These are phyloP conservation scores for Zosterops hypoxanthus DNA, from an alignment of 2,113 vertebrate species.

Conservation along the genomic window DNA sequence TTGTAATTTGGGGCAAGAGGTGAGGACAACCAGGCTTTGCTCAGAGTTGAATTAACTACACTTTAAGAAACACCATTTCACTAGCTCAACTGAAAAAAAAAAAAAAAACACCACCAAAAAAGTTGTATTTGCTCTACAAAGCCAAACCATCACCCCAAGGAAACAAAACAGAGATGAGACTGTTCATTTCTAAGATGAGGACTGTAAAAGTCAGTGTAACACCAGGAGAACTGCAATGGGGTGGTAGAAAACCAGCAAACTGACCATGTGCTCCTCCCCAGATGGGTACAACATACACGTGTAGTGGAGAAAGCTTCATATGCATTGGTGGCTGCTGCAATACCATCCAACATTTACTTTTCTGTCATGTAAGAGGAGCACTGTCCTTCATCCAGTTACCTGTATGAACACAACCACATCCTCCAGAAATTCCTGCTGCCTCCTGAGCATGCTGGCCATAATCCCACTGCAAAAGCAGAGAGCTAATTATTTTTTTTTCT, in stretches of 20 bases:
- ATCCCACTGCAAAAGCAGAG: not conserved
- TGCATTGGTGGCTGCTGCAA: not conserved
- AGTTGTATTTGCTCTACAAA: not conserved
- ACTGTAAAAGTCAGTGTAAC: not conserved
- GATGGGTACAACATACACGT: rapidly evolving
- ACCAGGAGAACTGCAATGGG: not conserved
- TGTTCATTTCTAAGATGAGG: not conserved
- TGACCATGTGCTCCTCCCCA: rapidly evolving
- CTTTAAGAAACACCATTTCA: not conserved
- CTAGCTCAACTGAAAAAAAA: not conserved
- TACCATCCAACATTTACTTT: not conserved
- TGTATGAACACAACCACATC: not conserved
- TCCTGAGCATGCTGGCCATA: rapidly evolving
- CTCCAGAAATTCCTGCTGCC: not conserved
- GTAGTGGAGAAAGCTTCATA: rapidly evolving
- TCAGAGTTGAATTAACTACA: not conserved
- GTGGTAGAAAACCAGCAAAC: not conserved
- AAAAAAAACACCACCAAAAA: not conserved
- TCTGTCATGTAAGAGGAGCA: not conserved
- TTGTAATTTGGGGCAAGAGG: not conserved
- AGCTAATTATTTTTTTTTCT: rapidly evolving
- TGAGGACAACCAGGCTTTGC: not conserved
- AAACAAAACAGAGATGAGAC: not conserved
- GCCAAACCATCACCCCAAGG: not conserved
- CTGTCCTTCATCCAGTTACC: not conserved